These are phyloP conservation scores for Halictus ligatus DNA, from an alignment of 2,888 invertebrate genomes.

Conservation along the genomic window DNA sequence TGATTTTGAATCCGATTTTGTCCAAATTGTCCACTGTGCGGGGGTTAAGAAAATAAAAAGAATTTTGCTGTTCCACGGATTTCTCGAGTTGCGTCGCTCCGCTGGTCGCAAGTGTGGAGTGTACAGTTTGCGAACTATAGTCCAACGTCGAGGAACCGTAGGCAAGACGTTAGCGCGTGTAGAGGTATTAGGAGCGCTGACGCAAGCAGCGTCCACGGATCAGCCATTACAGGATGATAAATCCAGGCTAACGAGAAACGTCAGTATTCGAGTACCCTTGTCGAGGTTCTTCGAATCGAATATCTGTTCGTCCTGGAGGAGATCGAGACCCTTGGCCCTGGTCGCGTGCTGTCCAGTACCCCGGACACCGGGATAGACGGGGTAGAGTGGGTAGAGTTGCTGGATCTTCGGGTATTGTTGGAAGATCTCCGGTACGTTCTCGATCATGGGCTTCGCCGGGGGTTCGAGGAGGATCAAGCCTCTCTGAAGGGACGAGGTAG, in stretches of 20 bases:
- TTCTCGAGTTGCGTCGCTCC: neutral
- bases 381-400: conserved; percentile 88
- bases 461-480: conserved; percentile 83
- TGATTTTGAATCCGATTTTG: no score
- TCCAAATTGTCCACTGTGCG: no score
- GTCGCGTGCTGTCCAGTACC: conserved; percentile 78
- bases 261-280: conserved; percentile 65
- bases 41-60: neutral
- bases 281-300: conserved; percentile 78
- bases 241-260: conserved; percentile 20
- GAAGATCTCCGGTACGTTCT: conserved; percentile 89
- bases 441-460: conserved; percentile 80
- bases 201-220: conserved; percentile 15
- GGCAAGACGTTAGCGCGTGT: neutral
- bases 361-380: conserved; percentile 79
- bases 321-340: conserved; percentile 79
- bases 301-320: conserved; percentile 80
- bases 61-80: neutral
- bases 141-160: neutral
- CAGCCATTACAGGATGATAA: conserved; percentile 2
- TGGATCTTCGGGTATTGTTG: conserved; percentile 91
- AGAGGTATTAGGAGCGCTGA: neutral
- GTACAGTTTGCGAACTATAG: neutral
- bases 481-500: conserved; percentile 79
- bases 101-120: neutral